phyloP scores from a whole-genome alignment of 2,888 invertebrate species.

The Megaustenia siamemsis region DNA sequence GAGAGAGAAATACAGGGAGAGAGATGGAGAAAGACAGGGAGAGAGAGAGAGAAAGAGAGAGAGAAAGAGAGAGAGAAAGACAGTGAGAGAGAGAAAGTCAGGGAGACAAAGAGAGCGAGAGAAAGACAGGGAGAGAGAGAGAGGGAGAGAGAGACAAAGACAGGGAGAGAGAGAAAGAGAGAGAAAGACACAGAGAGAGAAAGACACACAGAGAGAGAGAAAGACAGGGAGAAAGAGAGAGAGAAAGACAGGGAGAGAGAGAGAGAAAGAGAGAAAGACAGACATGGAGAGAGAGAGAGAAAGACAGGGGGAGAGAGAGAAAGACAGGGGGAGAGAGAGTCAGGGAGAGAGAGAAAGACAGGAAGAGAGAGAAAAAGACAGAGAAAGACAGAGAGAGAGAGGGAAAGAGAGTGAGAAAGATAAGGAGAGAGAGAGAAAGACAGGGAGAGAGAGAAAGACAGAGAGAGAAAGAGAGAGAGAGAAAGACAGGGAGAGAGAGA shows the following conservation, averaged over 20 bases:
- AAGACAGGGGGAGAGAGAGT: neutral
- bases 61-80: neutral
- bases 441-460: too few relatives aligned
- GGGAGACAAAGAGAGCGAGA: neutral
- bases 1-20: neutral
- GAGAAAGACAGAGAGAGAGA: neutral
- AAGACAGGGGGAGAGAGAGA: neutral
- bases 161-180: neutral
- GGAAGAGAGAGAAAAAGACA: too few relatives aligned
- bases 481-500: neutral
- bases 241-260: neutral
- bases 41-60: neutral
- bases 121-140: too few relatives aligned
- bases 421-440: too few relatives aligned
- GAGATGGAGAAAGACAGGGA: neutral
- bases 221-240: neutral
- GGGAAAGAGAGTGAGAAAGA: neutral
- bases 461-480: neutral
- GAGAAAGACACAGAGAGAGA: too few relatives aligned
- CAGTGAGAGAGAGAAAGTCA: neutral
- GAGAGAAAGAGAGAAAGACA: too few relatives aligned
- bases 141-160: neutral
- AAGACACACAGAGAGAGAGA: too few relatives aligned
- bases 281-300: too few relatives aligned
- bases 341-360: too few relatives aligned